Evolutionary conservation across 1,140 invertebrate genomes (phyloP).

Genomic region (Aphaenogaster ashmeadi): DNA sequence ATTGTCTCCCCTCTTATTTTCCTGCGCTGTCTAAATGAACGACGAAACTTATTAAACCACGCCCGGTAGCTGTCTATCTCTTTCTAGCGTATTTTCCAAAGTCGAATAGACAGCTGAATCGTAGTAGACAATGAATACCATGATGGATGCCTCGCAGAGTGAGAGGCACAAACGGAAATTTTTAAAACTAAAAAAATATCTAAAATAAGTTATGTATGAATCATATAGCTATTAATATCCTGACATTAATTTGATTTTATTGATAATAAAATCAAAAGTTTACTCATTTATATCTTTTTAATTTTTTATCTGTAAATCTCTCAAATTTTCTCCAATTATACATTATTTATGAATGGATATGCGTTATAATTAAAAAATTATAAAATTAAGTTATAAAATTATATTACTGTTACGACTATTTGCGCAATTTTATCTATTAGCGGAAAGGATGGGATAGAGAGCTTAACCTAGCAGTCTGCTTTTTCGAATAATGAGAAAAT

Average conservation of each 20-base stretch:
- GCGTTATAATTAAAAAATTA: neutral
- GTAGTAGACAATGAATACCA: neutral
- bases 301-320: no score
- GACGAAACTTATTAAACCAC: conserved; percentile 68
- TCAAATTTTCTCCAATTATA: no score
- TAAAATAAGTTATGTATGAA: neutral
- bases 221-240: no score
- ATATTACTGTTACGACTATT: neutral
- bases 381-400: neutral
- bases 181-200: neutral
- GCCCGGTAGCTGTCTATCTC: conserved; percentile 47
- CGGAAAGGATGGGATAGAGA: neutral
- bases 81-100: conserved; percentile 35
- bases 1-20: conserved; percentile 15
- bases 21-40: conserved; percentile 15
- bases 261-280: no score
- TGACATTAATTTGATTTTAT: no score
- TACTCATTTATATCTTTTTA: no score
- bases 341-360: no score
- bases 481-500: neutral
- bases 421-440: neutral
- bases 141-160: neutral
- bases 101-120: conserved; percentile 17
- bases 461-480: neutral
- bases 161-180: neutral